A percentile compares a stretch with the other conserved stretches of the same genome.
phyloP scores from a whole-genome alignment of 2,113 vertebrate species.

The Rousettus leschenaultii region DNA sequence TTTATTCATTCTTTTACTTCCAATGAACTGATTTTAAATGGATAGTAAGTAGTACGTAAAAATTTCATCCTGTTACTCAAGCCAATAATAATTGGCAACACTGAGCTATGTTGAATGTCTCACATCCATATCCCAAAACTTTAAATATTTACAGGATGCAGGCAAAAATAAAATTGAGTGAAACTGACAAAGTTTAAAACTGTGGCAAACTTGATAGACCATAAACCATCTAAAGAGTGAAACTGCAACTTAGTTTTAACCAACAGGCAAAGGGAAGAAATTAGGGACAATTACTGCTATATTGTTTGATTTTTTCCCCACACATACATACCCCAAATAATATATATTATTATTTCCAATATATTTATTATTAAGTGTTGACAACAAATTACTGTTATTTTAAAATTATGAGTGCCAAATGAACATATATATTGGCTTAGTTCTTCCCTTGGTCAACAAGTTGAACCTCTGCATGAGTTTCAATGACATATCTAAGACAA shows the following conservation, averaged over 20 bases:
- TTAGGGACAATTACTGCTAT: not conserved
- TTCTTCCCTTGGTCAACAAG: not conserved
- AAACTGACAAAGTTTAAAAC: not conserved
- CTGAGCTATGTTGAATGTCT: not conserved
- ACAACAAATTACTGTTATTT: not conserved
- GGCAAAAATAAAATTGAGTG: not conserved
- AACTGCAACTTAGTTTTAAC: not conserved
- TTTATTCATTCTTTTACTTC: not conserved
- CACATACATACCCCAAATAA: not conserved
- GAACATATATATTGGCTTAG: not conserved
- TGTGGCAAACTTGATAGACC: not conserved
- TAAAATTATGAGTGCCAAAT: not conserved
- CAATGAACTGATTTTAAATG: constrained; percentile 19
- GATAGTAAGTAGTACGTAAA: not conserved
- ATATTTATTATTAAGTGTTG: not conserved
- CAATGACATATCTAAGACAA: not conserved
- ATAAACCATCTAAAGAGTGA: not conserved
- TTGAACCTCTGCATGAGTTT: not conserved
- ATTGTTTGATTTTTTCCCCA: not conserved
- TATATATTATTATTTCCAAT: not conserved
- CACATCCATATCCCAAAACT: not conserved
- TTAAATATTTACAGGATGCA: constrained; percentile 24
- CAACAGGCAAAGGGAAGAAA: not conserved
- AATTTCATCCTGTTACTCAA: not conserved
- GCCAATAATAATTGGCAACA: not conserved